These are phyloP conservation scores for Riptortus pedestris DNA, from an alignment of 1,140 invertebrate genomes.

Conservation along the genomic window DNA sequence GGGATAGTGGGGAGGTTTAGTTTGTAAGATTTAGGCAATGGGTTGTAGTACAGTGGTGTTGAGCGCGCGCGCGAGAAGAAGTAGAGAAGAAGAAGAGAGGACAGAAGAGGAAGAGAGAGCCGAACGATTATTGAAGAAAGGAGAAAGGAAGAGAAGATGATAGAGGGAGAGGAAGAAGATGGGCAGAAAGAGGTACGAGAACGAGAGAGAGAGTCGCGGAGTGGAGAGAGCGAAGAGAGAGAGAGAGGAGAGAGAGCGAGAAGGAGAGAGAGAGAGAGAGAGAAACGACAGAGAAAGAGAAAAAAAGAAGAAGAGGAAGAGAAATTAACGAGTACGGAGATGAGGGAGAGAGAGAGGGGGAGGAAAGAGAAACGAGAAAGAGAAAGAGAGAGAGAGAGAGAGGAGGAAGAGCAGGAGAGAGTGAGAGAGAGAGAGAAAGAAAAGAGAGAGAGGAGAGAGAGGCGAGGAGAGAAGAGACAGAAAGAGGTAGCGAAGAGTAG, in stretches of 20 bases:
- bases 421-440: background rate
- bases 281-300: slow-evolving; percentile 5
- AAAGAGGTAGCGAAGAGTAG: background rate
- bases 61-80: slow-evolving; percentile 5
- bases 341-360: background rate
- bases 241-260: slow-evolving; percentile 24
- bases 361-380: background rate
- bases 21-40: background rate
- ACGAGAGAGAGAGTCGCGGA: slow-evolving; percentile 12
- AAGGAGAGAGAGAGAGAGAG: slow-evolving; percentile 8
- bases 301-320: slow-evolving; percentile 11
- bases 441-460: background rate
- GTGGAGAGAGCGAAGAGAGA: slow-evolving; percentile 10
- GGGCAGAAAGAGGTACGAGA: background rate
- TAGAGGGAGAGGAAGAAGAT: slow-evolving; percentile 13
- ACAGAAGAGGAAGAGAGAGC: background rate
- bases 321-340: background rate
- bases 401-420: background rate
- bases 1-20: background rate
- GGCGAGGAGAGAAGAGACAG: background rate
- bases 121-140: background rate
- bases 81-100: background rate
- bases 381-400: background rate
- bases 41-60: background rate
- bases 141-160: background rate